Evolutionary conservation across 2,888 invertebrate genomes (phyloP), one percentile per base, ranked within the genome.

Genomic region (Sicus ferrugineus): DNA sequence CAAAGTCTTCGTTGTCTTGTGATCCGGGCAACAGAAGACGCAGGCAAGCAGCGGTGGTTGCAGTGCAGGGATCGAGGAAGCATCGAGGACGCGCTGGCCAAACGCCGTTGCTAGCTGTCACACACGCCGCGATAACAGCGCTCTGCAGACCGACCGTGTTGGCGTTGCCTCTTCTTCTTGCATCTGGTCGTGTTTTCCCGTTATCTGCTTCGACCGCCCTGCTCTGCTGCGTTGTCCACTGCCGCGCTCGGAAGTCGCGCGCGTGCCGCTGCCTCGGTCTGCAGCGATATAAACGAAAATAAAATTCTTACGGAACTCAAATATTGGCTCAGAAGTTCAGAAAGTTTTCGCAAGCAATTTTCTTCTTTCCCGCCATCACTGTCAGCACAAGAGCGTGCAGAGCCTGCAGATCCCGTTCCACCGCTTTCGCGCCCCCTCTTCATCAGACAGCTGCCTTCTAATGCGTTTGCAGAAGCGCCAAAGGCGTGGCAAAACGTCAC

Each of bases 311-410:
- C 74, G 76, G 77, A 80, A 80, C 77, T 78, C 80, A 81, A 81
- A 80, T 80, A 80, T 80, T 80, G 79, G 81, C 81, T 81, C 79
- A 81, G 81, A 81, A 81, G 80, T 80, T 81, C 78, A 75, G 76
- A 80, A 81, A 80, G 77, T 80, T 81, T 78, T 78, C 78, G 73
- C 77, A 78, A 77, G 78, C 80, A 80, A 80, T 81, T 80, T 81
- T 78, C 74, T 52, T 66, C 23, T 19, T 59, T 31, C 59, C 50
- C 26, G n/a, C 30, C 63, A 30, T 63, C n/a, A 3, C 42, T 30
- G 48, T 23, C 28, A 21, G 28, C 14, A 16, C 59, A 2, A n/a
- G n/a, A n/a, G n/a, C n/a, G n/a, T n/a, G n/a, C n/a, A n/a, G n/a
- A n/a, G n/a, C n/a, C n/a, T n/a, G n/a, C n/a, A n/a, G n/a, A n/a